Evolutionary conservation across 2,797 vertebrate species (phyloP).

Genomic region (Kryptopterus vitreolus): DNA sequence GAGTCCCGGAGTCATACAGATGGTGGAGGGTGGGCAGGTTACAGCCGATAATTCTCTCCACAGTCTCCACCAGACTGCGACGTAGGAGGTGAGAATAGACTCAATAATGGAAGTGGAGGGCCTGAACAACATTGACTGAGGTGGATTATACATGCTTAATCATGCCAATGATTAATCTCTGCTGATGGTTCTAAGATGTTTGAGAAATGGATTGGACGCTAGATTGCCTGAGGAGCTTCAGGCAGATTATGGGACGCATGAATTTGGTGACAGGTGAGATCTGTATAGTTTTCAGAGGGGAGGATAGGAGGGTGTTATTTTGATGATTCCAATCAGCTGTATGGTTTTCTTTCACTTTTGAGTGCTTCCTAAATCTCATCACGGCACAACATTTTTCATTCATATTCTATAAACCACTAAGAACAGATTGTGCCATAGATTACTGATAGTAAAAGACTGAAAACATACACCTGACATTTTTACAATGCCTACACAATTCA

Average conservation of each 20-base stretch:
- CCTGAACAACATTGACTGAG: not conserved
- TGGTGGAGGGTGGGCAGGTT: slow-evolving; percentile 1
- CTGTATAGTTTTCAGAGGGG: not conserved
- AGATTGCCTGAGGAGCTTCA: not conserved
- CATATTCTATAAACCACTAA: not conserved
- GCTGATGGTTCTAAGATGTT: not conserved
- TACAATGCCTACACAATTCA: no score
- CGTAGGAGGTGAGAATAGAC: not conserved
- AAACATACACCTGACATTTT: not conserved
- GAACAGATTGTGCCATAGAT: not conserved
- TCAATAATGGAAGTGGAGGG: slow-evolving; percentile 12
- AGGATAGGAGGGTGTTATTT: not conserved
- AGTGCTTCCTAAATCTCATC: not conserved
- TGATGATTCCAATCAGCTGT: not conserved
- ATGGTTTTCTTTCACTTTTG: not conserved
- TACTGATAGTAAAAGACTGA: not conserved
- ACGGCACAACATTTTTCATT: not conserved
- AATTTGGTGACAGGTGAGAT: not conserved
- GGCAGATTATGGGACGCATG: not conserved
- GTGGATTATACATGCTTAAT: not conserved
- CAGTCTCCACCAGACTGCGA: slow-evolving; percentile 8
- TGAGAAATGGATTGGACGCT: not conserved
- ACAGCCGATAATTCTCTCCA: not conserved
- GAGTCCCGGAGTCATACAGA: slow-evolving; percentile 8
- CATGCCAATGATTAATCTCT: no score